phyloP scores from a whole-genome alignment of 2,797 vertebrate genomes.

The Coregonus sp. region DNA sequence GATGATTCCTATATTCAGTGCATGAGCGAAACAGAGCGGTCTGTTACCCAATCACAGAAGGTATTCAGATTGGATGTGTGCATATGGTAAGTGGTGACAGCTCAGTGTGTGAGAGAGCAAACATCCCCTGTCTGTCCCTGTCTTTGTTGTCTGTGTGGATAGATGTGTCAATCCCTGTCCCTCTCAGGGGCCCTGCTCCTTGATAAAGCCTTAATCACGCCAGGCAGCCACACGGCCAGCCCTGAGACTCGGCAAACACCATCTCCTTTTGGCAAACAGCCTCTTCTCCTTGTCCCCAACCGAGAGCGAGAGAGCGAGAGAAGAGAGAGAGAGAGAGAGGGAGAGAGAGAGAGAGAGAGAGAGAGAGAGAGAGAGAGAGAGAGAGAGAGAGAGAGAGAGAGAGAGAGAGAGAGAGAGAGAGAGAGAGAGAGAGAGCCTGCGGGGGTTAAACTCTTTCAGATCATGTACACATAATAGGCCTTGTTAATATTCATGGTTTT shows the following conservation, averaged over 20 bases:
- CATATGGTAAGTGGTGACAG: constrained; percentile 32
- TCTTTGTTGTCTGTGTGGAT: constrained; percentile 37
- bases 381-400: too few relatives aligned
- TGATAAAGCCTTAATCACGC: constrained; percentile 71
- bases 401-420: too few relatives aligned
- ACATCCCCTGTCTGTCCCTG: constrained; percentile 4
- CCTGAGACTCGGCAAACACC: constrained; percentile 74
- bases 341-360: too few relatives aligned
- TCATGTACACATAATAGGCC: constrained; percentile 85
- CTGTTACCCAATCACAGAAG: background rate
- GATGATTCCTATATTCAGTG: background rate
- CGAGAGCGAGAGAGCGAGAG: background rate
- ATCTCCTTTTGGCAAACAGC: constrained; percentile 77
- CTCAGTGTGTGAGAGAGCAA: background rate
- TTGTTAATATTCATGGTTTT: constrained; percentile 85
- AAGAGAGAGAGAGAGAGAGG: too few relatives aligned
- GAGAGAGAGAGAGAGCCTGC: constrained; percentile 16
- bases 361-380: too few relatives aligned
- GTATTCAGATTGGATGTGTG: constrained; percentile 14
- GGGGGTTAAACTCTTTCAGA: constrained; percentile 83
- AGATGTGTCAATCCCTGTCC: constrained; percentile 51
- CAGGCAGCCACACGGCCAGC: constrained; percentile 54
- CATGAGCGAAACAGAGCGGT: background rate
- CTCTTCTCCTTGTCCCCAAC: constrained; percentile 22
- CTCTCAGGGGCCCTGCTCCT: constrained; percentile 54